A percentile compares a stretch with the other conserved stretches of the same genome.
These are phyloP conservation scores for Enteromius viviparus DNA, from an alignment of 2,797 vertebrate species.

Conservation along the genomic window DNA sequence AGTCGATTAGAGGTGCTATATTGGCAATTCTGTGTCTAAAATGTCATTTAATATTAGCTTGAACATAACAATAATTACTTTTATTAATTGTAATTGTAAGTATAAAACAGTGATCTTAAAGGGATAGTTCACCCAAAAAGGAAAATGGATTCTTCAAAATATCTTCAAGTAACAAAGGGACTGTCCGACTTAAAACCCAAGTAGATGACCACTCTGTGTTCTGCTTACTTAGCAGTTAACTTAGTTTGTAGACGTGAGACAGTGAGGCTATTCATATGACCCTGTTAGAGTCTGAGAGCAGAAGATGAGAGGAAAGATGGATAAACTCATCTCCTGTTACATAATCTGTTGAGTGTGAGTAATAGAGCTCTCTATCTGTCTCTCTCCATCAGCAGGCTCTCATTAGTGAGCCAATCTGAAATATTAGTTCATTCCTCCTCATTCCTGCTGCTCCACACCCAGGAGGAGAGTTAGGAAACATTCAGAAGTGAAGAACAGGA, in stretches of 20 bases:
- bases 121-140: background rate
- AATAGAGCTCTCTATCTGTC: constrained; percentile 38
- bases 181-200: background rate
- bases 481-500: background rate
- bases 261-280: background rate
- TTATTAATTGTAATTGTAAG: no score
- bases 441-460: background rate
- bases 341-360: constrained; percentile 57
- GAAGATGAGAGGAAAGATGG: constrained; percentile 23
- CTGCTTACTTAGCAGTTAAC: background rate
- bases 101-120: background rate
- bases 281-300: background rate
- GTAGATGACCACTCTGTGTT: background rate
- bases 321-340: constrained; percentile 52
- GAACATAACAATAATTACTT: background rate
- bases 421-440: constrained; percentile 18
- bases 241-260: background rate
- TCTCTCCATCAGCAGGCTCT: constrained; percentile 6
- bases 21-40: no score
- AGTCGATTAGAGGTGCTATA: no score
- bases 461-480: background rate
- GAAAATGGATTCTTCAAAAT: background rate
- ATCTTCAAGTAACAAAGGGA: background rate
- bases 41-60: no score
- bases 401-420: constrained; percentile 25